Conservation (phyloP, 2,113 vertebrate species). For the Pyxicephalus adspersus region DNA sequence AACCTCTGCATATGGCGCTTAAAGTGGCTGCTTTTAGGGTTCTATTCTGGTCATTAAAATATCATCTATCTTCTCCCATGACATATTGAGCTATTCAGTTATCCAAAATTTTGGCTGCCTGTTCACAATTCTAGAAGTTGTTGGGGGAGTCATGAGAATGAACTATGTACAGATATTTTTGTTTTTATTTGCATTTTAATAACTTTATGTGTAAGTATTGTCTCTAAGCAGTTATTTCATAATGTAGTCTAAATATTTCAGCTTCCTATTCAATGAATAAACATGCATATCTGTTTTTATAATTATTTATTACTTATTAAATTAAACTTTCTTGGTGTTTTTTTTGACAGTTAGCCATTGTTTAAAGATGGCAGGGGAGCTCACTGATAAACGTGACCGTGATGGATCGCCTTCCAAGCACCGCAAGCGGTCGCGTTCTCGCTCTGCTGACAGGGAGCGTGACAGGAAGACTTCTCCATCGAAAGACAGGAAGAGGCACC, state of each 20-base stretch:
- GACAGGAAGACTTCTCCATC: conserved; percentile 82
- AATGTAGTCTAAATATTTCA: not conserved
- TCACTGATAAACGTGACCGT: conserved; percentile 86
- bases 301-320: not conserved
- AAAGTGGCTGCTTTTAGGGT: too few relatives aligned
- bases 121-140: too few relatives aligned
- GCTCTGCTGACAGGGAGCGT: conserved; percentile 79
- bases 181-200: too few relatives aligned
- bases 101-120: too few relatives aligned
- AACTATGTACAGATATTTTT: too few relatives aligned
- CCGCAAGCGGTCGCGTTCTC: conserved; percentile 83
- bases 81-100: too few relatives aligned
- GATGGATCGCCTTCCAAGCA: conserved; percentile 83
- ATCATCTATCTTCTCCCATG: too few relatives aligned
- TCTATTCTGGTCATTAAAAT: too few relatives aligned
- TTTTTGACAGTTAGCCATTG: not conserved
- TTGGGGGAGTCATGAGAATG: too few relatives aligned
- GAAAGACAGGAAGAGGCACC: conserved; percentile 86
- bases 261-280: not conserved
- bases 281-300: not conserved
- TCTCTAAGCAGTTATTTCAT: not conserved
- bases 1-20: too few relatives aligned
- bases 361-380: conserved; percentile 89
- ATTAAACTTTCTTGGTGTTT: too few relatives aligned
- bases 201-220: not conserved